phyloP scores from a whole-genome alignment of 2,113 vertebrate genomes.

The Anhinga rufa region DNA sequence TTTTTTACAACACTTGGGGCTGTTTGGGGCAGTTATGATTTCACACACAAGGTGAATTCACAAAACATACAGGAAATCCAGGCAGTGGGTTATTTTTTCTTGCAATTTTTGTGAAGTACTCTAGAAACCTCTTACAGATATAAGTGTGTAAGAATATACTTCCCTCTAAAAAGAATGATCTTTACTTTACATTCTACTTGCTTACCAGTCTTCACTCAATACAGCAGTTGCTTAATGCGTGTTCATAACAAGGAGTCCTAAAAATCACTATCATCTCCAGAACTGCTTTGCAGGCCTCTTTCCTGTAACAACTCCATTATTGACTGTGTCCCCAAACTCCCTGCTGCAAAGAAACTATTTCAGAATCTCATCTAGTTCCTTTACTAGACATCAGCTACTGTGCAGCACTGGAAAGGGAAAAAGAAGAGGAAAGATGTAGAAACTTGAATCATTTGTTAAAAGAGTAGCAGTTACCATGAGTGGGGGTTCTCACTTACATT shows the following conservation, averaged over 20 bases:
- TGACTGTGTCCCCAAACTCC: not conserved
- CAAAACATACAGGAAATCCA: not conserved
- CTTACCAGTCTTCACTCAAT: not conserved
- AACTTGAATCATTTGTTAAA: not conserved
- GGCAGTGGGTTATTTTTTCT: not conserved
- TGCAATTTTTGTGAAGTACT: not conserved
- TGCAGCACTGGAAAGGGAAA: not conserved
- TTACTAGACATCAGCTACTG: not conserved
- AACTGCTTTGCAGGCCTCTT: not conserved
- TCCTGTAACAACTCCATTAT: not conserved
- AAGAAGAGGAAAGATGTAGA: not conserved
- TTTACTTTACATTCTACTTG: not conserved
- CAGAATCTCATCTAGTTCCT: not conserved
- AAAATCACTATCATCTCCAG: not conserved
- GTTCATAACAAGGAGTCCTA: not conserved
- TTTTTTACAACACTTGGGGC: not conserved
- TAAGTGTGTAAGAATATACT: not conserved
- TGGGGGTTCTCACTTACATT: not conserved
- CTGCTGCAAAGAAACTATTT: not conserved
- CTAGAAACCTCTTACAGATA: not conserved
- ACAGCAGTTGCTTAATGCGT: not conserved
- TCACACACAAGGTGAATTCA: not conserved
- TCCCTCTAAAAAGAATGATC: not conserved
- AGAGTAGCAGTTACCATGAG: not conserved
- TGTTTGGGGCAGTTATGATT: not conserved